Percentiles rank a stretch among this genome's conserved stretches.
Evolutionary conservation across 1,140 invertebrate species (phyloP).

Genomic region (Diabrotica virgifera): DNA sequence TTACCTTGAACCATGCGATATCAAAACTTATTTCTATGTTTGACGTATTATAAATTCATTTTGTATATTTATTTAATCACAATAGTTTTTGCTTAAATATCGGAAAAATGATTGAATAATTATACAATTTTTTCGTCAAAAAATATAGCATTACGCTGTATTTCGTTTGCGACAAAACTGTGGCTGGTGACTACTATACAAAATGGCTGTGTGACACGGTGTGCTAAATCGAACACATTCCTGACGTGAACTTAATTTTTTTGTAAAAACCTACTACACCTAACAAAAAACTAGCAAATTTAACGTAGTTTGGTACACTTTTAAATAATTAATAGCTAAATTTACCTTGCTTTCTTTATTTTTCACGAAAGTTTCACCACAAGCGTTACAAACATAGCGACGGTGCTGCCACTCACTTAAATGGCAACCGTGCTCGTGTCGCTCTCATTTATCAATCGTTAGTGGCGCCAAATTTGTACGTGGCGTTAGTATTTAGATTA

Average conservation of each 20-base stretch:
- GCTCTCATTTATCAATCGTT: not conserved
- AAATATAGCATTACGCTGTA: slow-evolving; percentile 23
- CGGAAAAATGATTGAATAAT: slow-evolving; percentile 38
- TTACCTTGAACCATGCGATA: too few relatives aligned
- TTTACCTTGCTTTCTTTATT: slow-evolving; percentile 22
- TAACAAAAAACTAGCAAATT: not conserved
- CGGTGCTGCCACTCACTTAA: slow-evolving; percentile 32
- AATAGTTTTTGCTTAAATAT: slow-evolving; percentile 7
- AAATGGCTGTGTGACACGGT: slow-evolving; percentile 36
- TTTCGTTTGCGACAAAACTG: slow-evolving; percentile 22
- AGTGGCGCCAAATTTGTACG: not conserved
- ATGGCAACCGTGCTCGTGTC: not conserved
- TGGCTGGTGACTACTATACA: slow-evolving; percentile 25
- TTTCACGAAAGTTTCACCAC: slow-evolving; percentile 29
- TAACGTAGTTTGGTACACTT: not conserved
- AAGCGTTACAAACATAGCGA: slow-evolving; percentile 38
- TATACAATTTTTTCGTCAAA: slow-evolving; percentile 27
- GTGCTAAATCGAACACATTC: slow-evolving; percentile 28
- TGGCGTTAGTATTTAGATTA: not conserved
- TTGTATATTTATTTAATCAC: not conserved
- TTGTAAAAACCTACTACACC: slow-evolving; percentile 10
- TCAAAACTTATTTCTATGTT: too few relatives aligned
- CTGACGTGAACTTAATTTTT: not conserved
- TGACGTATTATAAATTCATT: not conserved
- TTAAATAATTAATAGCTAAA: slow-evolving; percentile 4